Percentiles rank a stretch among this genome's conserved stretches.
phyloP scores from a whole-genome alignment of 2,797 vertebrate genomes.

The Lagorchestes hirsutus region DNA sequence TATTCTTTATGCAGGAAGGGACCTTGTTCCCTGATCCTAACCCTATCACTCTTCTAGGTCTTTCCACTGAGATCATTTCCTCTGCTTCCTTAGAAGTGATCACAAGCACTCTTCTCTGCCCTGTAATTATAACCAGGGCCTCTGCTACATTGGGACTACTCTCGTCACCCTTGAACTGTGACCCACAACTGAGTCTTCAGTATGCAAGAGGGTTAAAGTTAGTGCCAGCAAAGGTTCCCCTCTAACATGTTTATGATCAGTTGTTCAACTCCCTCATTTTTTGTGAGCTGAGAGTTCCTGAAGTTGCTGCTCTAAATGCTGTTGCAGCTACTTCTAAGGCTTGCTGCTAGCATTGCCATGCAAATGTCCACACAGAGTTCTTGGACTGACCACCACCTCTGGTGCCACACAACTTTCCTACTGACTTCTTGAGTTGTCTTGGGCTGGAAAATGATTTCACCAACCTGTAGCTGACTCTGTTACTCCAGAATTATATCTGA shows the following conservation, averaged over 20 bases:
- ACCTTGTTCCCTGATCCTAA: no score
- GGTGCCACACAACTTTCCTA: background rate
- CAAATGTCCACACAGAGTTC: rapidly evolving
- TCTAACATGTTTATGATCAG: background rate
- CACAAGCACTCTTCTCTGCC: background rate
- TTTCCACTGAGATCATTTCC: no score
- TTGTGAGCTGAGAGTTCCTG: background rate
- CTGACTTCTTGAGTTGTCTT: background rate
- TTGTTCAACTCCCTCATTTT: background rate
- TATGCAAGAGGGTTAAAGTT: background rate
- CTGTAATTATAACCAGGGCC: background rate
- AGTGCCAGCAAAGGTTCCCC: no score
- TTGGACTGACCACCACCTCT: background rate
- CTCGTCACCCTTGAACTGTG: background rate
- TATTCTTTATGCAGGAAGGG: no score
- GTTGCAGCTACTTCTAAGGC: background rate
- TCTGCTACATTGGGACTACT: background rate
- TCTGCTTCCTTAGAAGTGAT: no score
- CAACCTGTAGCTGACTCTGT: background rate
- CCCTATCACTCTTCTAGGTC: no score
- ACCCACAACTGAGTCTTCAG: background rate
- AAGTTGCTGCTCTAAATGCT: background rate
- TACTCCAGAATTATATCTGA: background rate
- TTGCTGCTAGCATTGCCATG: background rate
- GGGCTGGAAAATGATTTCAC: background rate